Conservation (phyloP, 2,113 vertebrate genomes). For the Setophaga petechia region DNA sequence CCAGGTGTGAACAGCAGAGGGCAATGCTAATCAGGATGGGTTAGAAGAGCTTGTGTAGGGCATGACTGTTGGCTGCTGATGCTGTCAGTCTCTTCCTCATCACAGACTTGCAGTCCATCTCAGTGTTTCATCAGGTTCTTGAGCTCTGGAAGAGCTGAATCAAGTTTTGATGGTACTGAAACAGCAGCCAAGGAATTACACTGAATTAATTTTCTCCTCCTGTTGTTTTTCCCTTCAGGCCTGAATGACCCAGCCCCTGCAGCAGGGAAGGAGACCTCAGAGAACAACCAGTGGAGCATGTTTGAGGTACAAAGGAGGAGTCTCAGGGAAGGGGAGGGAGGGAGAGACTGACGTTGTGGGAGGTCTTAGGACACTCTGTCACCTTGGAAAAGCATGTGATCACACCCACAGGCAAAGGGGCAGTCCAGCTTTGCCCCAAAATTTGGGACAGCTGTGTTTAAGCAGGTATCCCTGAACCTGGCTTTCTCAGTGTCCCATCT, state of each 20-base stretch:
- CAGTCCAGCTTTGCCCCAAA: background rate
- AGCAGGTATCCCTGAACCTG: background rate
- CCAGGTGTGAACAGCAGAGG: background rate
- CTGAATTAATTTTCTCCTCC: background rate
- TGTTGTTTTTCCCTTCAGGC: constrained; percentile 70
- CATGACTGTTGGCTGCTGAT: background rate
- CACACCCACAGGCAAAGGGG: background rate
- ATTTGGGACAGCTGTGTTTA: background rate
- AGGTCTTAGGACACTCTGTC: background rate
- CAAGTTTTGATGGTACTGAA: background rate
- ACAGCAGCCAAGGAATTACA: background rate
- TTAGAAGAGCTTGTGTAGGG: background rate
- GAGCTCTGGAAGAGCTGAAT: background rate
- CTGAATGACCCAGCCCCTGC: constrained; percentile 77
- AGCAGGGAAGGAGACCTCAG: constrained; percentile 69
- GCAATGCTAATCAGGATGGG: background rate
- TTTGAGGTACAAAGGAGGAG: constrained; percentile 75
- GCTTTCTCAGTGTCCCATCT: background rate
- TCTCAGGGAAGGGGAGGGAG: background rate
- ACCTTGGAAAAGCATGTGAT: background rate
- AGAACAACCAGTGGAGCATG: constrained; percentile 72
- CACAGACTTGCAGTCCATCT: background rate
- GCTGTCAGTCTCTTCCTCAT: background rate
- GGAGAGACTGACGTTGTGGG: background rate
- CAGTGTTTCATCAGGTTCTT: background rate